phyloP scores from a whole-genome alignment of 2,113 vertebrate species.

The Sigmodon hispidus region DNA sequence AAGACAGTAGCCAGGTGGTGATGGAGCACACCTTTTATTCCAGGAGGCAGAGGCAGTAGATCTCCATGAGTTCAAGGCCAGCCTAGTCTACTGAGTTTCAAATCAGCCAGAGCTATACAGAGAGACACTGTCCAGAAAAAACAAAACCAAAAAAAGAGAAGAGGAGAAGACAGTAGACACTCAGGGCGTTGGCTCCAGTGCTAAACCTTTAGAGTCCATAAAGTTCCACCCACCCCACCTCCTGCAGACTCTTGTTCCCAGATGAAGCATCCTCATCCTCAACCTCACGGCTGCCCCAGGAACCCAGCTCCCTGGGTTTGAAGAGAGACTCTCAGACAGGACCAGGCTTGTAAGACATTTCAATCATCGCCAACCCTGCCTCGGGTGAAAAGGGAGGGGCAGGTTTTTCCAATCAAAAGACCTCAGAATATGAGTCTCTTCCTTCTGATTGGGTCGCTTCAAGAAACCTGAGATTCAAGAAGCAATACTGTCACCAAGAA shows the following conservation, averaged over 20 bases:
- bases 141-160: not conserved
- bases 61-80: not conserved
- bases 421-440: conserved; percentile 2
- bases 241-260: not conserved
- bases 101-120: not conserved
- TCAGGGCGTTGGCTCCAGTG: not conserved
- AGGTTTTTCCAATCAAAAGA: not conserved
- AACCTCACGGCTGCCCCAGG: not conserved
- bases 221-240: too few relatives aligned
- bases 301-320: not conserved
- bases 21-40: not conserved
- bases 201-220: too few relatives aligned
- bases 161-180: not conserved
- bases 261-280: not conserved
- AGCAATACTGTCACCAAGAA: not conserved
- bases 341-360: conserved; percentile 3
- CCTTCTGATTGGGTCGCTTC: conserved; percentile 11
- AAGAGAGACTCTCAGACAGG: conserved; percentile 18
- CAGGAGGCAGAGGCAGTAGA: not conserved
- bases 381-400: not conserved
- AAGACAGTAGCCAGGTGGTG: not conserved
- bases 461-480: not conserved
- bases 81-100: not conserved
- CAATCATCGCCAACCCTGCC: not conserved
- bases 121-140: not conserved